phyloP scores from a whole-genome alignment of 1,140 invertebrate species.

The Zaprionus capensis region DNA sequence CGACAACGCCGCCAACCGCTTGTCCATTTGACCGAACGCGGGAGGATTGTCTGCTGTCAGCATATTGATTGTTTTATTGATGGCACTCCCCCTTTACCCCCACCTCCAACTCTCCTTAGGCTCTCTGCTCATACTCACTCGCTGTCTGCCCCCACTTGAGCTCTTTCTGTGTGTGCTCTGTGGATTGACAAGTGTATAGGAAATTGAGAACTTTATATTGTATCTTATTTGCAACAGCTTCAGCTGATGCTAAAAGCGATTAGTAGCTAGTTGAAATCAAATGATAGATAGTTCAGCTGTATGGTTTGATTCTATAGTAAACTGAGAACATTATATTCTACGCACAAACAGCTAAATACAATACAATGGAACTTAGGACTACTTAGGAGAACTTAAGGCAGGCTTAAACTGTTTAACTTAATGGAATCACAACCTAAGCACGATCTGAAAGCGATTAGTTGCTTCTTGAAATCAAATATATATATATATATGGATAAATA shows the following conservation, averaged over 20 bases:
- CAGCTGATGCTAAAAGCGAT: conserved; percentile 13
- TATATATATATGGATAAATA: no score
- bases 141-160: neutral
- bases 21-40: conserved; percentile 45
- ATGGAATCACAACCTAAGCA: no score
- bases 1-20: conserved; percentile 13
- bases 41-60: conserved; percentile 72
- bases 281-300: neutral
- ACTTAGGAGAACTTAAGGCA: no score
- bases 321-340: neutral
- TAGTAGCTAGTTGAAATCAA: neutral
- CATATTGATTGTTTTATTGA: conserved; percentile 82
- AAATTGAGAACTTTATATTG: conserved; percentile 28
- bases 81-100: conserved; percentile 19
- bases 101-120: neutral
- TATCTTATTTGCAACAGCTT: conserved; percentile 1
- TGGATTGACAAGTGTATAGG: conserved; percentile 59
- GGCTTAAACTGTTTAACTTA: no score
- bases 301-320: neutral
- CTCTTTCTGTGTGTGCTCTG: conserved; percentile 32
- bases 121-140: neutral
- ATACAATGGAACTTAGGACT: no score
- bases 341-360: neutral
- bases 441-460: no score
- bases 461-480: no score